Evolutionary conservation across 2,888 invertebrate genomes (phyloP), one percentile per base, ranked within the genome.

Genomic region (Tinea pellionella): DNA sequence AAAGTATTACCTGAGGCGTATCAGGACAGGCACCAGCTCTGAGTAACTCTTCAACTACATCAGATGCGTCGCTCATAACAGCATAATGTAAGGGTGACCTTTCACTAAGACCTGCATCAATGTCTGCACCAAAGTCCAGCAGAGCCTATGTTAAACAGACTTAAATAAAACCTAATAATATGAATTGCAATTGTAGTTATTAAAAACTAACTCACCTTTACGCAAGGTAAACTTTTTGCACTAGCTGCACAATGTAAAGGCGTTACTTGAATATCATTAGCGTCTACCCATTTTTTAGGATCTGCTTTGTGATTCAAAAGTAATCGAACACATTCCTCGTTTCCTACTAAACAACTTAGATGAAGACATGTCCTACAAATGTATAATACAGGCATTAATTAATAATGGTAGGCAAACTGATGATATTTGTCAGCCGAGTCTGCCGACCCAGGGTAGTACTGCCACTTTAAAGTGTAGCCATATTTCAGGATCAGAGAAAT

Each of bases 1-100:
- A 41, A 41, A 13, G 2, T 15, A 19, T 53, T 8, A 92, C 93
- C 89, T 95, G 95, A 24, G 93, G 92, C 61, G 94, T 94, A 71
- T 96, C 95, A 19, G 96, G 93, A 70, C 90, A 91, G 2, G 96
- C 96, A 57, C 95, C 94, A 64, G 92, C 91, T 65, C 92, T 90
- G 59, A 96, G 75, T 63, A 97, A 83, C 64, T 90, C 89, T 69
- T 90, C 89, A 1, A 94, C 94, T 67, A 95, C 95, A 64, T 93
- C 92, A 61, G 89, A 84, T 11, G 92, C 91, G 69, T 92, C 90
- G 69, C 92, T 94, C 65, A 94, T 89, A 59, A 95, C 94, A 0
- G 96, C 96, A 73, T 93, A 95, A 74, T 96, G 95, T 63, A 97
- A 79, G 0, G 96, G 93, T 43, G 94, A 94, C 64, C 90, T 90